Conservation (phyloP, 2,113 vertebrate species). For the Macquaria ambigua region DNA sequence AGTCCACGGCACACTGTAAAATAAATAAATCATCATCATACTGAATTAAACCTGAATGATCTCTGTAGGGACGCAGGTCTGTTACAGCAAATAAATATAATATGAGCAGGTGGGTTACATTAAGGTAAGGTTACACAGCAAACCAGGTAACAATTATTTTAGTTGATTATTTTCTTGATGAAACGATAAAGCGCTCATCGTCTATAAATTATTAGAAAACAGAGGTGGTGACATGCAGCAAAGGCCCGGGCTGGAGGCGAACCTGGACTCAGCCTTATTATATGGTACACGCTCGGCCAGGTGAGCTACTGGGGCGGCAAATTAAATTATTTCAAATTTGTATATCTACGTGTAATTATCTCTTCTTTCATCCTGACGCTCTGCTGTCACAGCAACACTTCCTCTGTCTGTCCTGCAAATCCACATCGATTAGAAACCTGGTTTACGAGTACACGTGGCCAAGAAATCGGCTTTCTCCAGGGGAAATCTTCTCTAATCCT, state of each 20-base stretch:
- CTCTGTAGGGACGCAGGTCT: not conserved
- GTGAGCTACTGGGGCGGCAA: no score
- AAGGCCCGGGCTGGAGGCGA: not conserved
- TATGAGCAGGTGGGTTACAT: no score
- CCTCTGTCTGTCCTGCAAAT: not conserved
- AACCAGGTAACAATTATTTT: not conserved
- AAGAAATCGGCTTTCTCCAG: not conserved
- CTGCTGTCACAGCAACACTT: not conserved
- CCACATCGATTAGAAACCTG: not conserved
- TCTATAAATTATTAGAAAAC: not conserved
- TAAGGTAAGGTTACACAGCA: no score
- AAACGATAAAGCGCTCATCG: not conserved
- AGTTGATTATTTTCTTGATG: no score
- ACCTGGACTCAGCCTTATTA: not conserved
- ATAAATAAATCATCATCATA: not conserved
- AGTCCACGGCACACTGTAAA: constrained; percentile 89
- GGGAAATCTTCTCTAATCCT: not conserved
- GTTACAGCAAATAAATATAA: not conserved
- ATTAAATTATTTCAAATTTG: not conserved
- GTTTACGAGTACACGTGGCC: not conserved
- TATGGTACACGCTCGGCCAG: no score
- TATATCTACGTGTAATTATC: not conserved
- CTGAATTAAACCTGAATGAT: not conserved
- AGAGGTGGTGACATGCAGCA: not conserved
- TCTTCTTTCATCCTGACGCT: not conserved